Conservation (phyloP, 2,797 vertebrate species). For the Lepilemur septentrionalis region DNA sequence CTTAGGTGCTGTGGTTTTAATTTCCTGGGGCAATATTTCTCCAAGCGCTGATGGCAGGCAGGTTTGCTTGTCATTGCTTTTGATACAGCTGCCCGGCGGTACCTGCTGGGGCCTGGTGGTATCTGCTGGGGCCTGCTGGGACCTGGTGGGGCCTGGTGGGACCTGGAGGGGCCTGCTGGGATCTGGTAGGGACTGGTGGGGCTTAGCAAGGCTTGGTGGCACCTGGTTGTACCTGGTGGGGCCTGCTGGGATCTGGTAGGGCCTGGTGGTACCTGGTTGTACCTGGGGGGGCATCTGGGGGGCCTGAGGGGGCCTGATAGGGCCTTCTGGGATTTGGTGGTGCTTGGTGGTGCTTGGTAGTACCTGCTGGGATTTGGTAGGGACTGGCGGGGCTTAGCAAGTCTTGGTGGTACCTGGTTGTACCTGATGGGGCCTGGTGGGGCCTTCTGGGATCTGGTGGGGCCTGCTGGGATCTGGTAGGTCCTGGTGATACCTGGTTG, state of each 20-base stretch:
- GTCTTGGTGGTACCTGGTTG: too few species aligned
- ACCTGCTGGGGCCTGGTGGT: not conserved
- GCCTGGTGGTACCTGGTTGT: not conserved
- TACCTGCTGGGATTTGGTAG: not conserved
- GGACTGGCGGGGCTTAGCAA: too few species aligned
- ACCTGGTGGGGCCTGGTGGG: not conserved
- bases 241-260: not conserved
- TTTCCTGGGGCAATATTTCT: conserved; percentile 35
- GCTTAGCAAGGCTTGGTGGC: not conserved
- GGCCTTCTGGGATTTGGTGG: not conserved
- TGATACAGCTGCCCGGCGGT: not conserved
- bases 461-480: not conserved
- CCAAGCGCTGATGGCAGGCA: fast-evolving
- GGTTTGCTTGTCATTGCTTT: fast-evolving
- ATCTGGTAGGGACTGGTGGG: not conserved
- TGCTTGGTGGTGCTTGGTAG: not conserved
- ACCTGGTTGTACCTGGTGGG: not conserved
- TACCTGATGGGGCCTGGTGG: too few species aligned
- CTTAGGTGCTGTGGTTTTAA: not conserved
- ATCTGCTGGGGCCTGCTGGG: not conserved
- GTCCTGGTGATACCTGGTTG: not conserved
- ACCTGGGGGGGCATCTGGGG: not conserved
- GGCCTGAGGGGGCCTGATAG: not conserved
- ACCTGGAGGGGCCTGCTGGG: not conserved
- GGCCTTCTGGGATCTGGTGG: not conserved